Conservation (phyloP, 2,797 vertebrate genomes). For the Hemitrygon akajei region DNA sequence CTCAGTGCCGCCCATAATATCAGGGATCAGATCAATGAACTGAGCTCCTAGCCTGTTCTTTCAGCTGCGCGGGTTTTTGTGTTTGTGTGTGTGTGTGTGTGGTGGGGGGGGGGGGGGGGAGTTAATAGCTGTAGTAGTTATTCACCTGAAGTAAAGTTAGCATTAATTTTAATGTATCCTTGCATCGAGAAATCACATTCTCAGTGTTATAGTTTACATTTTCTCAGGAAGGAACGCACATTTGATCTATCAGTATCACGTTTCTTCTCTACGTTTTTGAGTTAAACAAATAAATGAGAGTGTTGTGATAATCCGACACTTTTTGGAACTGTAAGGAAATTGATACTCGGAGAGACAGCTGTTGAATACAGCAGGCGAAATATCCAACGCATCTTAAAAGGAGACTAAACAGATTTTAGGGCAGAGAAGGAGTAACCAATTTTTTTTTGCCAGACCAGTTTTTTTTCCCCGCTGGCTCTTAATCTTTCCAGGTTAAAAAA, state of each 20-base stretch:
- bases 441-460: background rate
- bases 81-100: background rate
- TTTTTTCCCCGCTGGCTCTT: too few relatives aligned
- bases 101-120: background rate
- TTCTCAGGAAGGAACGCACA: background rate
- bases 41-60: background rate
- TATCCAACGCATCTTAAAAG: background rate
- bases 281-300: background rate
- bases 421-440: background rate
- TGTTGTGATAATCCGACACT: background rate
- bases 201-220: background rate
- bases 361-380: background rate
- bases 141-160: background rate
- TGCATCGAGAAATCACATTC: too few relatives aligned
- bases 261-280: background rate
- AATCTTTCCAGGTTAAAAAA: background rate
- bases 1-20: conserved; percentile 1
- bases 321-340: background rate
- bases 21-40: background rate
- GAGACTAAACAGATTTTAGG: background rate
- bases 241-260: background rate
- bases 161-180: background rate
- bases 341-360: background rate
- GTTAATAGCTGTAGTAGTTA: background rate
- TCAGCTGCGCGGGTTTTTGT: background rate